These are phyloP conservation scores for Monoplex corrugatus DNA, from an alignment of 2,888 invertebrate species.

Conservation along the genomic window DNA sequence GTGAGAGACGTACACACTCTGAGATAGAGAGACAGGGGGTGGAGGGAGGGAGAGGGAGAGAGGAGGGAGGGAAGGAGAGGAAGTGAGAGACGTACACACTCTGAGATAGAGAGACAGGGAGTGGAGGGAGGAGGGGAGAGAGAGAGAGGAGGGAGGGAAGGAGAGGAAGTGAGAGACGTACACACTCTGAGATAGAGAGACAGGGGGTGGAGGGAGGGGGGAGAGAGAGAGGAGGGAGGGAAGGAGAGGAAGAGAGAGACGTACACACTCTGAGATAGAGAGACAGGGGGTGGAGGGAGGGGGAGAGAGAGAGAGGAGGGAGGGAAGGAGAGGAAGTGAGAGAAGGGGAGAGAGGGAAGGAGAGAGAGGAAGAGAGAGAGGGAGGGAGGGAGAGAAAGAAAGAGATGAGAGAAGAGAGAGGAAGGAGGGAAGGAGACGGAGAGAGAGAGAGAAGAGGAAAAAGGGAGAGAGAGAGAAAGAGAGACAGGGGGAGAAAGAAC, in stretches of 20 bases:
- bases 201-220: neutral
- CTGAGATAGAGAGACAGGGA: too few relatives aligned
- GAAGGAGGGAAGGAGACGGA: neutral
- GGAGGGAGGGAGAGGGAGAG: constrained; percentile 16
- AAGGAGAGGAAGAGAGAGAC: constrained; percentile 11
- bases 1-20: too few relatives aligned
- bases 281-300: neutral
- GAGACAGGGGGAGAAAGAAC: constrained; percentile 38
- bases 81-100: neutral
- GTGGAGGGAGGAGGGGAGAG: constrained; percentile 20
- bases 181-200: neutral
- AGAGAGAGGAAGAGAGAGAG: neutral
- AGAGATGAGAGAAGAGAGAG: neutral
- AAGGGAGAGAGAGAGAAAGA: constrained; percentile 42
- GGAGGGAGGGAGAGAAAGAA: neutral
- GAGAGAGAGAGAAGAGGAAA: neutral
- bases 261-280: too few relatives aligned
- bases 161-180: neutral
- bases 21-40: neutral
- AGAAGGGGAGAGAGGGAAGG: neutral
- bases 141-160: neutral
- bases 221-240: neutral
- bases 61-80: neutral
- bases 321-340: neutral
- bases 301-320: neutral